These are phyloP conservation scores for Aporophyla lueneburgensis DNA, from an alignment of 2,888 invertebrate genomes.

Conservation along the genomic window DNA sequence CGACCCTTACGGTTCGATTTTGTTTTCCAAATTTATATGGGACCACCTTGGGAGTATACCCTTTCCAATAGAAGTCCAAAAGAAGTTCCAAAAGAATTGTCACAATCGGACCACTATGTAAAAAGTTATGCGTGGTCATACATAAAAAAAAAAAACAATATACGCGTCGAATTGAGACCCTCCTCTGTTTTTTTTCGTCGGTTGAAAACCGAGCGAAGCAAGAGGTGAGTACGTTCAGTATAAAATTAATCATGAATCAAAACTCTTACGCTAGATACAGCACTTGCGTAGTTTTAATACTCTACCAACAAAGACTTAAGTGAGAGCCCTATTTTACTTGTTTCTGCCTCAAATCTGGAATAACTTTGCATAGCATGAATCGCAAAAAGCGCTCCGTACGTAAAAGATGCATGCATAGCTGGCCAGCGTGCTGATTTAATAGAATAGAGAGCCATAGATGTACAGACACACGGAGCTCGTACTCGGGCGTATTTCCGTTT, in stretches of 20 bases:
- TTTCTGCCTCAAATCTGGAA: conserved; percentile 84
- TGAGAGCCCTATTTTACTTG: conserved; percentile 75
- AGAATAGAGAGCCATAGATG: conserved; percentile 82
- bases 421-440: conserved; percentile 84
- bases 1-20: too few species aligned
- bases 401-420: conserved; percentile 77
- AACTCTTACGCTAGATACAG: conserved; percentile 21
- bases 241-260: conserved; percentile 43
- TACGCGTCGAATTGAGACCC: too few species aligned
- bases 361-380: conserved; percentile 88
- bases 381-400: conserved; percentile 79
- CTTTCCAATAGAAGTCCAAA: too few species aligned
- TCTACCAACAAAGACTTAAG: conserved; percentile 50
- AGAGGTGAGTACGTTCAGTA: neutral
- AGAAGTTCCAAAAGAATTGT: too few species aligned
- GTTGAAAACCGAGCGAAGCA: neutral
- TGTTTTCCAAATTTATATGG: too few species aligned
- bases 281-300: conserved; percentile 56
- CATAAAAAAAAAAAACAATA: too few species aligned
- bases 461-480: conserved; percentile 69
- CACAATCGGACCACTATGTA: too few species aligned
- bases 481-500: conserved; percentile 68
- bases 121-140: too few species aligned
- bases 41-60: too few species aligned
- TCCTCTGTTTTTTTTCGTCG: too few species aligned